Evolutionary conservation across 2,797 vertebrate genomes (phyloP).

Genomic region (Periparus ater): DNA sequence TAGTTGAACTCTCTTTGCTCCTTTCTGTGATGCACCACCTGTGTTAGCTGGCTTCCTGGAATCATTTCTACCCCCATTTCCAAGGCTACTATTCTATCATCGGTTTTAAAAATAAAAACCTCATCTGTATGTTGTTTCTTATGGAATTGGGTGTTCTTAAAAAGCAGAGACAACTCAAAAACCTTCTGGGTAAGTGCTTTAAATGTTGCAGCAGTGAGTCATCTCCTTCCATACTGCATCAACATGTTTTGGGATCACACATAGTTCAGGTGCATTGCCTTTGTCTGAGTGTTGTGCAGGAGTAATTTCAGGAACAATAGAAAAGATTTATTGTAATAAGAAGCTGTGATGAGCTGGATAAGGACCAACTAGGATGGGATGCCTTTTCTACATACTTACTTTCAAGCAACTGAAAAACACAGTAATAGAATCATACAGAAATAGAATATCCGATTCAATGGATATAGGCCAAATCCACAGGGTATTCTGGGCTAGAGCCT

Average conservation of each 20-base stretch:
- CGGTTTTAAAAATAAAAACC: fast-evolving
- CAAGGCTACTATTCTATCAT: background rate
- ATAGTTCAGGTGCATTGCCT: background rate
- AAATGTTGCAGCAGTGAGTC: background rate
- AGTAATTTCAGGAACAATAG: background rate
- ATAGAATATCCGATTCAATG: background rate
- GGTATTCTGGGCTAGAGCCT: background rate
- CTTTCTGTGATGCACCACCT: background rate
- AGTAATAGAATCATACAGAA: background rate
- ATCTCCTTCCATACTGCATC: background rate
- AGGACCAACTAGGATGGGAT: background rate
- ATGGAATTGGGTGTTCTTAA: background rate
- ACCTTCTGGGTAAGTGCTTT: background rate
- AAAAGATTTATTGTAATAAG: background rate
- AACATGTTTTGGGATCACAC: background rate
- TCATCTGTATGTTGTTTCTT: background rate
- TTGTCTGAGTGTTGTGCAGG: background rate
- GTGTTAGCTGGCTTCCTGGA: background rate
- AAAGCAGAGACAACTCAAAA: background rate
- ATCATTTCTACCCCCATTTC: background rate
- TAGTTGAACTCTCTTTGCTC: background rate
- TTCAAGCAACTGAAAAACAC: background rate
- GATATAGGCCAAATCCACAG: background rate
- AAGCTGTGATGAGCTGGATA: background rate
- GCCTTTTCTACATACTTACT: background rate